These are phyloP conservation scores for Dichetophora obliterata DNA, from an alignment of 2,888 invertebrate genomes.

Conservation along the genomic window DNA sequence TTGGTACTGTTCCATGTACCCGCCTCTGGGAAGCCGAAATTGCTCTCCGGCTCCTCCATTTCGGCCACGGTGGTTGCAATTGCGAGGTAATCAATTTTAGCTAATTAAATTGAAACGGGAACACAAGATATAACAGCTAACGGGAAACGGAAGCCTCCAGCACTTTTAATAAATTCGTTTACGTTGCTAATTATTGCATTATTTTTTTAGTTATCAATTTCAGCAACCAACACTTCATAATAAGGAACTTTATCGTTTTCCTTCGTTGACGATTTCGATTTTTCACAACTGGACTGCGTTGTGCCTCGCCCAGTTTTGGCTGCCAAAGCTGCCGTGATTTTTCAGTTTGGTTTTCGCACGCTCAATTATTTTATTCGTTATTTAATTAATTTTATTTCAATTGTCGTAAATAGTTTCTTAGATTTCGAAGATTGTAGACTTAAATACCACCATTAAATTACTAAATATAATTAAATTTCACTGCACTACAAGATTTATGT, in stretches of 20 bases:
- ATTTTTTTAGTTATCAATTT: neutral
- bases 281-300: slow-evolving; percentile 47
- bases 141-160: neutral
- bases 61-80: slow-evolving; percentile 42
- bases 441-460: neutral
- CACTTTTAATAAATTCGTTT: neutral
- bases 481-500: neutral
- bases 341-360: slow-evolving; percentile 18
- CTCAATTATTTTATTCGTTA: slow-evolving; percentile 26
- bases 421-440: neutral
- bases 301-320: slow-evolving; percentile 38
- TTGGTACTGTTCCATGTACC: slow-evolving; percentile 76
- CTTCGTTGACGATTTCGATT: slow-evolving; percentile 49
- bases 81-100: slow-evolving; percentile 32
- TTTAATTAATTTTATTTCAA: slow-evolving; percentile 22
- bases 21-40: slow-evolving; percentile 65
- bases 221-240: neutral
- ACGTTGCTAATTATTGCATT: neutral
- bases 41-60: slow-evolving; percentile 59
- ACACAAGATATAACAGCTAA: neutral
- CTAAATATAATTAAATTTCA: slow-evolving; percentile 10
- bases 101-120: neutral
- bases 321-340: neutral
- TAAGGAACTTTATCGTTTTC: neutral
- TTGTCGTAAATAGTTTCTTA: neutral